Evolutionary conservation across 2,888 invertebrate species (phyloP).

Genomic region (Cremastobaeus sp.): DNA sequence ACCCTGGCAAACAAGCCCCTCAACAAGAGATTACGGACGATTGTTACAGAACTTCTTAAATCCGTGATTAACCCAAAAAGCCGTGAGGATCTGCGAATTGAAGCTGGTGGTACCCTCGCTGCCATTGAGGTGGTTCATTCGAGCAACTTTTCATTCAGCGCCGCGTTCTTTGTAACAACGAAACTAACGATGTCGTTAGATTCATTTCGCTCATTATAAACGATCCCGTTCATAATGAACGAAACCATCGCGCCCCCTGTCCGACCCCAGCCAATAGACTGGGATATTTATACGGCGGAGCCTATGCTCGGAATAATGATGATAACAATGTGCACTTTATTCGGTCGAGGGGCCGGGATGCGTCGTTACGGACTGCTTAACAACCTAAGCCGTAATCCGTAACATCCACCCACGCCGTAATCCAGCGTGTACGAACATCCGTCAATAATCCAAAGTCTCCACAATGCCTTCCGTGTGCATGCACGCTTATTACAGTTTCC

Average conservation of each 20-base stretch:
- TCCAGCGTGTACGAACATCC: slow-evolving; percentile 61
- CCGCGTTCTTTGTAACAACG: slow-evolving; percentile 26
- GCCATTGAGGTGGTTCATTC: not conserved
- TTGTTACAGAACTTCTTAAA: too few relatives aligned
- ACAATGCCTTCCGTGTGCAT: slow-evolving; percentile 47
- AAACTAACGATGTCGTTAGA: slow-evolving; percentile 47
- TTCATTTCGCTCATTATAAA: slow-evolving; percentile 48
- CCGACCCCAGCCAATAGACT: slow-evolving; percentile 19
- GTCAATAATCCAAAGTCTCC: slow-evolving; percentile 58
- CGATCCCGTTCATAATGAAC: too few relatives aligned
- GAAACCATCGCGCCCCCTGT: too few relatives aligned
- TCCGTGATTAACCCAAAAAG: slow-evolving; percentile 5
- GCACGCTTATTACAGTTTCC: slow-evolving; percentile 57
- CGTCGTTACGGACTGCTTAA: slow-evolving; percentile 68
- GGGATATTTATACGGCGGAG: slow-evolving; percentile 30
- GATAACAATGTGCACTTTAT: slow-evolving; percentile 58
- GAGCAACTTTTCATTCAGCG: slow-evolving; percentile 10
- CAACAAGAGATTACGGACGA: too few relatives aligned
- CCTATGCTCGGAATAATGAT: slow-evolving; percentile 48
- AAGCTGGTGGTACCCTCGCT: too few relatives aligned
- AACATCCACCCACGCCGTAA: slow-evolving; percentile 65
- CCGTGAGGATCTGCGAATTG: not conserved
- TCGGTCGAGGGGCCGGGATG: slow-evolving; percentile 29
- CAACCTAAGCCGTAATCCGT: slow-evolving; percentile 67
- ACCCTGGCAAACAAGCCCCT: too few relatives aligned